phyloP scores from a whole-genome alignment of 2,888 invertebrate species.

The Metalampra italica region DNA sequence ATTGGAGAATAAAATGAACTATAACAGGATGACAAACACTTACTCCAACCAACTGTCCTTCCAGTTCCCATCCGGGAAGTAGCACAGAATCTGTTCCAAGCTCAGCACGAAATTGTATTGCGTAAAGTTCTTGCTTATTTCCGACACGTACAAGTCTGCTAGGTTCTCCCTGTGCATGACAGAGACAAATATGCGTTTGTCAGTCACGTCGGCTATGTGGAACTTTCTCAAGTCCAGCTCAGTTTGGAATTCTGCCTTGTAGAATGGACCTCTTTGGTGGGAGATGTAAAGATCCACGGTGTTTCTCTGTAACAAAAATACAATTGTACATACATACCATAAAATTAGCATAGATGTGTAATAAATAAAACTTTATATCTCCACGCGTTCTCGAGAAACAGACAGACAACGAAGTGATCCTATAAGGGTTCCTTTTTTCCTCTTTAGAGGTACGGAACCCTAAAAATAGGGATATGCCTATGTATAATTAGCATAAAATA shows the following conservation, averaged over 20 bases:
- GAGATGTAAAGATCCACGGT: constrained; percentile 86
- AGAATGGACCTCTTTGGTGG: constrained; percentile 84
- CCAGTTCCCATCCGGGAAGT: constrained; percentile 90
- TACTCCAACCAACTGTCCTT: constrained; percentile 90
- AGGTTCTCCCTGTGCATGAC: constrained; percentile 86
- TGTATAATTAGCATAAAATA: no score
- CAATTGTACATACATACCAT: background rate
- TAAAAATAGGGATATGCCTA: no score
- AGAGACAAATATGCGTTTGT: constrained; percentile 88
- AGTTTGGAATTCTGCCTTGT: constrained; percentile 86
- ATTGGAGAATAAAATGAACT: no score
- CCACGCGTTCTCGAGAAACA: no score
- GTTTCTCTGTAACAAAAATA: constrained; percentile 48
- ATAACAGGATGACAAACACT: constrained; percentile 52
- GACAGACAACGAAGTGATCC: no score
- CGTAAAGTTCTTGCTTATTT: constrained; percentile 79
- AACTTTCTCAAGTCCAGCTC: constrained; percentile 82
- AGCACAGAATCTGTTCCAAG: constrained; percentile 88
- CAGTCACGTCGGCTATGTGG: constrained; percentile 90
- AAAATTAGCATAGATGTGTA: no score
- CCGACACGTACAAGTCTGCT: constrained; percentile 90
- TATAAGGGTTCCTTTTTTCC: no score
- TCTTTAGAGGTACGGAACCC: no score
- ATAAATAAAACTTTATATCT: no score
- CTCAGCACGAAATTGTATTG: constrained; percentile 87